A percentile compares a stretch with the other conserved stretches of the same genome.
Evolutionary conservation across 2,888 invertebrate genomes (phyloP).

Genomic region (Pharmacophagus antenor): DNA sequence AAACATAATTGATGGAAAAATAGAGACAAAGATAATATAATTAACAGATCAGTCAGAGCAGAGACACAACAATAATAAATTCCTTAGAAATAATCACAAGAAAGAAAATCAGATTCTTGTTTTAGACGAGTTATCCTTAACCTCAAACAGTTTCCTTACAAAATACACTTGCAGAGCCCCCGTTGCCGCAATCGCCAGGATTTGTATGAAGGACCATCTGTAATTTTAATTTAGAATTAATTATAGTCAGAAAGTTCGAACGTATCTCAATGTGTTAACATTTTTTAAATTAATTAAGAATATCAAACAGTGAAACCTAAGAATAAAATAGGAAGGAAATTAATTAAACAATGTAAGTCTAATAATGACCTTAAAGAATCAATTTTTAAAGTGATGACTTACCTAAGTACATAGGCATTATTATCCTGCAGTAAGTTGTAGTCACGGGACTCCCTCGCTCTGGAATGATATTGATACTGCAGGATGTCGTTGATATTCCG

Average conservation of each 20-base stretch:
- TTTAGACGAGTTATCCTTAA: constrained; percentile 83
- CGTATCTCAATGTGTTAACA: background rate
- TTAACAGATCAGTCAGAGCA: constrained; percentile 36
- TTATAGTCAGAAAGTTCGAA: background rate
- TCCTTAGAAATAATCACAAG: constrained; percentile 17
- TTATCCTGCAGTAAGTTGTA: constrained; percentile 90
- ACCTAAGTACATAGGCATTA: constrained; percentile 90
- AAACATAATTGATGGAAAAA: constrained; percentile 23
- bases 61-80: constrained; percentile 21
- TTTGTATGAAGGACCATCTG: constrained; percentile 93
- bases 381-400: constrained; percentile 17
- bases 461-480: constrained; percentile 89
- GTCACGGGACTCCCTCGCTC: constrained; percentile 90
- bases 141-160: constrained; percentile 93
- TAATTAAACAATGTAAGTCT: too few relatives aligned
- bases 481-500: constrained; percentile 92
- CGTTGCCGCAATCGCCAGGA: constrained; percentile 89
- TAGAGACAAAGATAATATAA: constrained; percentile 31
- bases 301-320: background rate
- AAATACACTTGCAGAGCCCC: constrained; percentile 91
- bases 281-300: background rate
- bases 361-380: too few relatives aligned
- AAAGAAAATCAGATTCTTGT: constrained; percentile 71
- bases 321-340: background rate
- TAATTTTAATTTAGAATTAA: constrained; percentile 25